phyloP scores from a whole-genome alignment of 2,113 vertebrate species.

The Lota lota region DNA sequence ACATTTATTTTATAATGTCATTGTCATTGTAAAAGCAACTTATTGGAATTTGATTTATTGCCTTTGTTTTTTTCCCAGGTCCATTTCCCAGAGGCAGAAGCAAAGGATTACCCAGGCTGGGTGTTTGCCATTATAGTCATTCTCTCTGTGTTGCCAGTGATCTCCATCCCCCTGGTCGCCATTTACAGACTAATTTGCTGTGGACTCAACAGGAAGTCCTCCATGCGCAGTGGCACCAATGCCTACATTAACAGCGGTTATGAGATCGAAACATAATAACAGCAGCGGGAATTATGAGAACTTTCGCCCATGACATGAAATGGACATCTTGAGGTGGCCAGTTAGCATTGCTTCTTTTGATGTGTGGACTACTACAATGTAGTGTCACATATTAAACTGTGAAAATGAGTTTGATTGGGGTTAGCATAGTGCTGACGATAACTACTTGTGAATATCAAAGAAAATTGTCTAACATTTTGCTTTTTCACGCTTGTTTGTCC shows the following conservation, averaged over 20 bases:
- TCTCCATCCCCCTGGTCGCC: conserved; percentile 72
- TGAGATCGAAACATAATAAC: conserved; percentile 28
- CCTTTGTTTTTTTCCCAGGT: conserved; percentile 49
- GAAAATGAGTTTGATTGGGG: too few relatives aligned
- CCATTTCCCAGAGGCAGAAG: conserved; percentile 74
- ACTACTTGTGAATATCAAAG: too few relatives aligned
- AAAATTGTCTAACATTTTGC: too few relatives aligned
- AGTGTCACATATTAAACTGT: too few relatives aligned
- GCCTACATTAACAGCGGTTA: conserved; percentile 46
- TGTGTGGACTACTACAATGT: too few relatives aligned
- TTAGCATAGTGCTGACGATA: too few relatives aligned
- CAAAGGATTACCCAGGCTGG: conserved; percentile 78
- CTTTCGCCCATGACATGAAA: not conserved
- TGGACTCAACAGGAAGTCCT: not conserved
- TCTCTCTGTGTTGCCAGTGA: conserved; percentile 65
- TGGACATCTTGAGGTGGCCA: not conserved
- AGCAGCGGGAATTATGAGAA: not conserved
- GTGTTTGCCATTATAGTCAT: conserved; percentile 73
- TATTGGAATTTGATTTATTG: too few relatives aligned
- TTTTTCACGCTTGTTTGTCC: too few relatives aligned
- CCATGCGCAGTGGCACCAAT: conserved; percentile 9
- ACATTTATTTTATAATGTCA: too few relatives aligned
- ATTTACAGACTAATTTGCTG: conserved; percentile 60
- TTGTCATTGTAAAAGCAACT: too few relatives aligned
- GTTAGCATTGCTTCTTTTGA: too few relatives aligned